Percentiles rank a stretch among this genome's conserved stretches.
These are phyloP conservation scores for Bimastos eiseni DNA, from an alignment of 2,888 invertebrate genomes.

Conservation along the genomic window DNA sequence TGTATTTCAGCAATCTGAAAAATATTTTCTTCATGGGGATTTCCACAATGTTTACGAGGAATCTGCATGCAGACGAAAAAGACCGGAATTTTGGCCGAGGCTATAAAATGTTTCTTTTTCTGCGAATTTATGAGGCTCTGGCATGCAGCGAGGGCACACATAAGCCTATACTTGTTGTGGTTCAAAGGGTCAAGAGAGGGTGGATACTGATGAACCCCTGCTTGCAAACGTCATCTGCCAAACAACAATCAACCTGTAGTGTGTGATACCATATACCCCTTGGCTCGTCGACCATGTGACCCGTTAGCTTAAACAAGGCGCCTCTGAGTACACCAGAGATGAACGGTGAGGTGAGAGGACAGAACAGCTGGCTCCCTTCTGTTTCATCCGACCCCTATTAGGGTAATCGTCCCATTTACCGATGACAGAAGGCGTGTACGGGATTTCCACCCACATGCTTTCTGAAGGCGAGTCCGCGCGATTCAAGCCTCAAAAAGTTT, in stretches of 20 bases:
- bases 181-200: constrained; percentile 13
- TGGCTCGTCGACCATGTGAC: background rate
- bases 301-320: background rate
- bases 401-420: background rate
- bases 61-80: background rate
- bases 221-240: background rate
- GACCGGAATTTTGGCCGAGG: background rate
- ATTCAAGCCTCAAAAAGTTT: background rate
- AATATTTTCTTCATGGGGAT: background rate
- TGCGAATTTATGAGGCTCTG: background rate
- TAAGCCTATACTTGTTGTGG: background rate
- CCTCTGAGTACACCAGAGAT: background rate
- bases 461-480: background rate
- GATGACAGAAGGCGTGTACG: background rate
- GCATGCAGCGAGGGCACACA: background rate
- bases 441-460: background rate
- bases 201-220: background rate
- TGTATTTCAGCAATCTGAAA: background rate
- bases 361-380: background rate
- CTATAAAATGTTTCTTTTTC: background rate
- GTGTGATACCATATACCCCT: background rate
- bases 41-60: background rate
- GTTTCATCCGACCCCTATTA: background rate
- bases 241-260: background rate
- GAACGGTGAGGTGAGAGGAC: too few relatives aligned